Evolutionary conservation across 2,888 invertebrate species (phyloP), one percentile per base, ranked within the genome.

Genomic region (Brenthis ino): DNA sequence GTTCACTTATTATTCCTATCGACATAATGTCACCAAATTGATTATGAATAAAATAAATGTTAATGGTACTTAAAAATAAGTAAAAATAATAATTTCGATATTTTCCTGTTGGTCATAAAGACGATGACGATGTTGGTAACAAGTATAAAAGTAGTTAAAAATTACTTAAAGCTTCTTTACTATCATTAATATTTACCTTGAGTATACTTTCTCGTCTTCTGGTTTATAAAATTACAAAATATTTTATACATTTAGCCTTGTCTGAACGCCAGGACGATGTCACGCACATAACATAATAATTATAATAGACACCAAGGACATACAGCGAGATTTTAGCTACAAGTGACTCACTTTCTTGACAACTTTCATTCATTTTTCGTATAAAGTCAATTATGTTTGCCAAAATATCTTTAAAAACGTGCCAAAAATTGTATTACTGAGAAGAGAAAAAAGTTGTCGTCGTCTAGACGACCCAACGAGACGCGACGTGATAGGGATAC

Each of bases 311-410:
- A 78, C 77, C 79, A 82, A 85, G 83, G 82, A 80, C 83, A 82
- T 78, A n/a, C 53, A 61, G 73, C 68, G 68, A 75, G 58, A 74
- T 64, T 72, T 75, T 77, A 74, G 77, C 72, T 73, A 75, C 57
- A 75, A 72, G 75, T 88, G 88, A 89, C 76, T 88, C 87, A 86
- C 74, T 74, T 76, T 80, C 80, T 74, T 82, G 85, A 83, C 87
- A 85, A 85, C 86, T 88, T 90, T 90, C 91, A 91, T 92, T 92
- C 90, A 91, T 88, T 89, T 87, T 86, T 86, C 84, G 84, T 83
- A 84, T 86, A 86, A 88, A 86, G 84, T 86, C 82, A 80, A 80
- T 80, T 81, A 83, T 82, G 84, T 82, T 86, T 91, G 92, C 90
- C 91, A 92, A 90, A 85, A 85, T 85, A 85, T 87, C 83, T 85